phyloP scores from a whole-genome alignment of 2,888 invertebrate genomes.

The Fissipunctia ypsillon region DNA sequence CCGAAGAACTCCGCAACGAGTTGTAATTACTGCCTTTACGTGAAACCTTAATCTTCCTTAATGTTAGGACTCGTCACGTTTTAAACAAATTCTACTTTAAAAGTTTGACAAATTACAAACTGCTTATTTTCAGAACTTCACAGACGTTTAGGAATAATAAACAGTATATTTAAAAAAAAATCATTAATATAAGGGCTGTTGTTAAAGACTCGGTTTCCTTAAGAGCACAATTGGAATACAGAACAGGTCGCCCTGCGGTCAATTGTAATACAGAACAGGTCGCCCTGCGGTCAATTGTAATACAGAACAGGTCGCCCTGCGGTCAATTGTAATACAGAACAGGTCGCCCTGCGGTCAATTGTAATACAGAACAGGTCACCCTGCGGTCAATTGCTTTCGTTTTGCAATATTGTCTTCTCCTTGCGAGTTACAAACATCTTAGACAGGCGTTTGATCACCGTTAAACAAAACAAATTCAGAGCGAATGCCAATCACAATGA shows the following conservation, averaged over 20 bases:
- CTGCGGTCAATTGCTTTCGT: neutral
- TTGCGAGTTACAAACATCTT: neutral
- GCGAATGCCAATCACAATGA: too few relatives aligned
- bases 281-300: neutral
- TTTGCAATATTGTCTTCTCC: neutral
- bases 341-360: too few relatives aligned
- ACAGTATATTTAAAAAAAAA: conserved; percentile 42
- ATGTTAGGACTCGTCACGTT: conserved; percentile 35
- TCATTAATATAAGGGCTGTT: conserved; percentile 15
- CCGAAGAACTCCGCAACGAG: conserved; percentile 14
- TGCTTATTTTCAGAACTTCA: conserved; percentile 38
- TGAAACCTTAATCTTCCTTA: conserved; percentile 45
- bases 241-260: neutral
- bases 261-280: neutral
- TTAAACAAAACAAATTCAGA: neutral
- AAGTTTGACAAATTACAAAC: conserved; percentile 42
- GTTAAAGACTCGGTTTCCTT: neutral
- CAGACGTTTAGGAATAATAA: conserved; percentile 44
- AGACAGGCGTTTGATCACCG: neutral
- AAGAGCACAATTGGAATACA: neutral
- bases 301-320: neutral
- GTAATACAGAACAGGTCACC: neutral
- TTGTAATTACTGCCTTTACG: conserved; percentile 27
- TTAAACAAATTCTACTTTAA: conserved; percentile 37
- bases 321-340: too few relatives aligned